Evolutionary conservation across 2,113 vertebrate species (phyloP).

Genomic region (Todiramphus chloris): DNA sequence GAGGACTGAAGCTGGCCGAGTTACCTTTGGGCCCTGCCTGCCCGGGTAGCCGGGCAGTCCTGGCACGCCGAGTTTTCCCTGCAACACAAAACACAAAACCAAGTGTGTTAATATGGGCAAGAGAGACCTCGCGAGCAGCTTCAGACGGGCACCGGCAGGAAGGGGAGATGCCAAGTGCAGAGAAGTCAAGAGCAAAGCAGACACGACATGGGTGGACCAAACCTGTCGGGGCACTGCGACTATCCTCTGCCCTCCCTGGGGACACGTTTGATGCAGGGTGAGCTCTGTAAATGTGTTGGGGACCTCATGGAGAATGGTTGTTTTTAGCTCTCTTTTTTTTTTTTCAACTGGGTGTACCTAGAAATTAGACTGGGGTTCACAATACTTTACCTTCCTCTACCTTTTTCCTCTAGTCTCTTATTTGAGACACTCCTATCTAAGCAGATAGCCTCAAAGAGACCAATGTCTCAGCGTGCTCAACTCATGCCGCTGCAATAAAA

Average conservation of each 20-base stretch:
- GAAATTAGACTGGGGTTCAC: neutral
- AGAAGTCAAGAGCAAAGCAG: neutral
- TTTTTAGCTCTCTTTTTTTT: neutral
- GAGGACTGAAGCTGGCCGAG: rapidly evolving
- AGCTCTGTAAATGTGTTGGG: rapidly evolving
- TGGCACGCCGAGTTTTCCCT: conserved; percentile 97
- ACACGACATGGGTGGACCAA: rapidly evolving
- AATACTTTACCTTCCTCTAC: neutral
- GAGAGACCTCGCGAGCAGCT: neutral
- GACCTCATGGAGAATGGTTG: rapidly evolving
- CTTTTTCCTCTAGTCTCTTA: neutral
- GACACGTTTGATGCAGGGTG: neutral
- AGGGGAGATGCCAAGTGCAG: neutral
- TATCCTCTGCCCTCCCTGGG: neutral
- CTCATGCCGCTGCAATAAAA: rapidly evolving
- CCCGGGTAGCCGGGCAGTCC: conserved; percentile 95
- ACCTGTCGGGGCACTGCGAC: rapidly evolving
- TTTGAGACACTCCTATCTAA: neutral
- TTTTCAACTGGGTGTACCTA: neutral
- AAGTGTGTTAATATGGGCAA: neutral
- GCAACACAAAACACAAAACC: neutral
- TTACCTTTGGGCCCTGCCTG: conserved; percentile 96
- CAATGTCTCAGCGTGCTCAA: rapidly evolving
- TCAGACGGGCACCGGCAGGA: neutral
- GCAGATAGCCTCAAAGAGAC: neutral